Percentiles rank a stretch among this genome's conserved stretches.
These are phyloP conservation scores for Sebastiscus albofasciatus DNA, from an alignment of 2,797 vertebrate genomes.

Conservation along the genomic window DNA sequence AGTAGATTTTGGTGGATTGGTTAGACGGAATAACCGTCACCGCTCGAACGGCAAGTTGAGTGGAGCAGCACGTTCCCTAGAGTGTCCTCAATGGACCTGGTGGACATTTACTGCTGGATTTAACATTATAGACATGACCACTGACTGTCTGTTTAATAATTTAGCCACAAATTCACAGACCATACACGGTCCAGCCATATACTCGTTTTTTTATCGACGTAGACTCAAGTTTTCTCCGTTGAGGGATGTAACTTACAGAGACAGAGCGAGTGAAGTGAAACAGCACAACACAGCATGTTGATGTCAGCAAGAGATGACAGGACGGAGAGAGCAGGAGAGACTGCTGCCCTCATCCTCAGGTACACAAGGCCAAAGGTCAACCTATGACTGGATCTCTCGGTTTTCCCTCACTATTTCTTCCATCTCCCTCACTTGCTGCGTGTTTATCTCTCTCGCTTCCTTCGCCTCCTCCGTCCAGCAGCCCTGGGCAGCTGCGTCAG, in stretches of 20 bases:
- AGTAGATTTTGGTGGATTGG: too few relatives aligned
- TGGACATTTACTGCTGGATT: too few relatives aligned
- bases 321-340: conserved; percentile 35
- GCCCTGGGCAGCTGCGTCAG: conserved; percentile 70
- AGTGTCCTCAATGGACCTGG: too few relatives aligned
- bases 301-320: conserved; percentile 56
- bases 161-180: too few relatives aligned
- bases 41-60: too few relatives aligned
- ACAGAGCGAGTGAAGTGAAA: conserved; percentile 24
- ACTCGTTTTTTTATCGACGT: neutral
- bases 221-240: neutral
- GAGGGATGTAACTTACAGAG: conserved; percentile 34
- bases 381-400: conserved; percentile 39
- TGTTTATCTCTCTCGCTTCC: conserved; percentile 28
- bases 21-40: too few relatives aligned
- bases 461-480: conserved; percentile 46
- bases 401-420: conserved; percentile 36
- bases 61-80: too few relatives aligned
- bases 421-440: conserved; percentile 21
- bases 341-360: conserved; percentile 51
- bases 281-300: conserved; percentile 39
- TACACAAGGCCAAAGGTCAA: conserved; percentile 62
- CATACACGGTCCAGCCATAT: too few relatives aligned
- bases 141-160: too few relatives aligned
- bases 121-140: too few relatives aligned